Conservation (phyloP, 2,113 vertebrate genomes). For the Vulpes lagopus region DNA sequence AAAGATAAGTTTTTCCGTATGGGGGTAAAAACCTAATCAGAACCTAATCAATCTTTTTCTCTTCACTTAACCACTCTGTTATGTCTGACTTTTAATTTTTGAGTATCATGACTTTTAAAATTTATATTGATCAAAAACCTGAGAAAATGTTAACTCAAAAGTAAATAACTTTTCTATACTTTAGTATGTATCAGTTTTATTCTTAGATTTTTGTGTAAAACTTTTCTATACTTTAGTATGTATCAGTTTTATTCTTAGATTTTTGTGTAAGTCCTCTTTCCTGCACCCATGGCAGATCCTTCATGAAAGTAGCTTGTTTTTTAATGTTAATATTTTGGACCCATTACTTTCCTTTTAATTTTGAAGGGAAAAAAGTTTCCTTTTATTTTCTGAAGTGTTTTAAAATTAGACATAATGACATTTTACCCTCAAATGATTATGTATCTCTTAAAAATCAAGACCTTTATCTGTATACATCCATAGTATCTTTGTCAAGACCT, state of each 20-base stretch:
- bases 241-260: background rate
- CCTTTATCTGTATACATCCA: background rate
- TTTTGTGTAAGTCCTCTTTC: background rate
- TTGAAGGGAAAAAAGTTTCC: background rate
- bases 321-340: constrained; percentile 4
- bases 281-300: background rate
- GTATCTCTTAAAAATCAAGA: background rate
- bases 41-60: background rate
- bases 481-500: background rate
- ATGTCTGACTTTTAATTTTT: background rate
- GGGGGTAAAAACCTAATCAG: background rate
- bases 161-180: background rate
- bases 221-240: background rate
- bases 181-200: background rate
- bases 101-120: background rate
- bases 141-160: background rate
- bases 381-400: constrained; percentile 49
- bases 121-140: background rate
- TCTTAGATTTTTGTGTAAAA: background rate
- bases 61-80: background rate
- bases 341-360: constrained; percentile 13
- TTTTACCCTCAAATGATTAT: background rate
- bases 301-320: background rate
- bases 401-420: background rate
- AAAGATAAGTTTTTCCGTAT: background rate